Conservation (phyloP, 2,888 invertebrate species). For the Abrostola tripartita region DNA sequence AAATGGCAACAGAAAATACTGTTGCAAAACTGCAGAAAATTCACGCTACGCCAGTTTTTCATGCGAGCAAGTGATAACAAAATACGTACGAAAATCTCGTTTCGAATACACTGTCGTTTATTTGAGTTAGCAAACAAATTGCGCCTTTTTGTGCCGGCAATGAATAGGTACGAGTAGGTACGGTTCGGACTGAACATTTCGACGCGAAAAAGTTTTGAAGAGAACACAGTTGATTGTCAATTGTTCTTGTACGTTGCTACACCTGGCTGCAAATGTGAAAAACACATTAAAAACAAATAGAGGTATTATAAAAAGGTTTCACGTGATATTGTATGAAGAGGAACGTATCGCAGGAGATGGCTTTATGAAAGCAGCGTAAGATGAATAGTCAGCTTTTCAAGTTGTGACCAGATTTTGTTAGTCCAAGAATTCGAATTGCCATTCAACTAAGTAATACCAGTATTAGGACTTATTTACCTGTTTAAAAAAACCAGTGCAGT, state of each 20-base stretch:
- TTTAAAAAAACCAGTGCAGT: too few species aligned
- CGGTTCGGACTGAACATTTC: slow-evolving; percentile 35
- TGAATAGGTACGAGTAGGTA: slow-evolving; percentile 36
- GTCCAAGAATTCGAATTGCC: too few species aligned
- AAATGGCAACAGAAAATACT: slow-evolving; percentile 13
- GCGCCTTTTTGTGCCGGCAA: slow-evolving; percentile 46
- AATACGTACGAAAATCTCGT: slow-evolving; percentile 48
- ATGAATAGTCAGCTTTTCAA: too few species aligned
- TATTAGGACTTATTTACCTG: too few species aligned
- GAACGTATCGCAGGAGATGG: too few species aligned
- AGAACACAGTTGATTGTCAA: slow-evolving; percentile 56
- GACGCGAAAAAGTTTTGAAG: slow-evolving; percentile 36
- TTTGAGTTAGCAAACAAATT: slow-evolving; percentile 57
- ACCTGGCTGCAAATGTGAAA: neutral
- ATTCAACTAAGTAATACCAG: too few species aligned
- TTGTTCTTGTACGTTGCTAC: slow-evolving; percentile 44
- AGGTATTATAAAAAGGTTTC: neutral
- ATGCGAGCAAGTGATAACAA: slow-evolving; percentile 44
- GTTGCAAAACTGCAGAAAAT: slow-evolving; percentile 34
- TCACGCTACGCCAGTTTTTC: slow-evolving; percentile 41
- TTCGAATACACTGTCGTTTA: slow-evolving; percentile 51
- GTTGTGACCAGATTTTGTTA: too few species aligned
- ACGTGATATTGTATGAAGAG: too few species aligned
- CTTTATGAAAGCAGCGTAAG: too few species aligned
- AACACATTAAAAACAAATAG: neutral